A percentile compares a stretch with the other conserved stretches of the same genome.
Evolutionary conservation across 2,888 invertebrate genomes (phyloP).

Genomic region (Lysandra coridon): DNA sequence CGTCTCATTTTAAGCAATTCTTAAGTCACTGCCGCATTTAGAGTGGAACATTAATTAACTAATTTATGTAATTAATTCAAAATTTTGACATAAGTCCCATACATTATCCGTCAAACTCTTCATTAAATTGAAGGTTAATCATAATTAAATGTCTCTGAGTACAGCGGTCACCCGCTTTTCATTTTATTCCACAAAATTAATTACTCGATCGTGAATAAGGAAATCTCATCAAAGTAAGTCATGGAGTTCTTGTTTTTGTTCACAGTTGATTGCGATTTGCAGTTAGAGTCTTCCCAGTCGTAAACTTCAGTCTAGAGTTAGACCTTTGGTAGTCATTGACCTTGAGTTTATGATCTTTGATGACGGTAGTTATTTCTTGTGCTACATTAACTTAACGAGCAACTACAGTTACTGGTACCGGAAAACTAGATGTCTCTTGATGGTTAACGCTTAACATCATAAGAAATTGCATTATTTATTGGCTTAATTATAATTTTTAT

Average conservation of each 20-base stretch:
- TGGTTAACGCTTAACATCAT: background rate
- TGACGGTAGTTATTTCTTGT: background rate
- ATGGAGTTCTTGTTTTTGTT: slow-evolving; percentile 12
- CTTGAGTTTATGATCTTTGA: background rate
- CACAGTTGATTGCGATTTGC: background rate
- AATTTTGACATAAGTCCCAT: too few species aligned
- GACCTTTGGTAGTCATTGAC: slow-evolving; percentile 25
- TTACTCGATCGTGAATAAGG: background rate
- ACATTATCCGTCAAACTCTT: too few species aligned
- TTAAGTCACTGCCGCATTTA: too few species aligned
- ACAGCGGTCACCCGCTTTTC: too few species aligned
- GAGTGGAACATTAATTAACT: too few species aligned
- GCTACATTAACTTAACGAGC: background rate
- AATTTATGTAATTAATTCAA: too few species aligned
- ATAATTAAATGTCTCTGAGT: too few species aligned
- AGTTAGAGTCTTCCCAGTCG: slow-evolving; percentile 12
- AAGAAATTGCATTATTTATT: background rate
- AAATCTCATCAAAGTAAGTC: slow-evolving; percentile 23
- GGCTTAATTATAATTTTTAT: too few species aligned
- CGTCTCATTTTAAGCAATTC: too few species aligned
- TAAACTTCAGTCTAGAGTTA: background rate
- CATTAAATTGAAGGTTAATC: too few species aligned
- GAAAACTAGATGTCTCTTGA: background rate
- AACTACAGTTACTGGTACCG: background rate
- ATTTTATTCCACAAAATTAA: background rate